Conservation (phyloP, 2,888 invertebrate species). For the Ctenicera cuprea region DNA sequence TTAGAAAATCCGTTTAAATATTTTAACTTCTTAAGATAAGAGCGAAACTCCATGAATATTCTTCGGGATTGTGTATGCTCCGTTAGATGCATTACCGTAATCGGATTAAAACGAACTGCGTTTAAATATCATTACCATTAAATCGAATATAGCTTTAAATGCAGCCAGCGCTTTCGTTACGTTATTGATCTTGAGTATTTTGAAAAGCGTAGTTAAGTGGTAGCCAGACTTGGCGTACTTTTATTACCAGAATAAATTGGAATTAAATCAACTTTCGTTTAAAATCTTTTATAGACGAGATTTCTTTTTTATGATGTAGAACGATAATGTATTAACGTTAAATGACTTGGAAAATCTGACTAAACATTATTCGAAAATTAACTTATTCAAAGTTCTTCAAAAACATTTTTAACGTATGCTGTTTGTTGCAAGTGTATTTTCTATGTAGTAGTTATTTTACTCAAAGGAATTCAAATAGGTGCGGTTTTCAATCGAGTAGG, state of each 20-base stretch:
- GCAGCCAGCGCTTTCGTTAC: constrained; percentile 7
- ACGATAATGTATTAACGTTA: too few relatives aligned
- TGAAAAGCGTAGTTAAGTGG: constrained; percentile 21
- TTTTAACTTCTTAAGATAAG: not conserved
- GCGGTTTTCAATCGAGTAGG: too few relatives aligned
- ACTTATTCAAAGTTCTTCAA: too few relatives aligned
- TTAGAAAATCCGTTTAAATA: not conserved
- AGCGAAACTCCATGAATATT: constrained; percentile 1
- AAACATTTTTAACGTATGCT: too few relatives aligned
- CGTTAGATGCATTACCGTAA: constrained; percentile 42
- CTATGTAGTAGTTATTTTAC: too few relatives aligned
- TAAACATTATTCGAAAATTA: too few relatives aligned
- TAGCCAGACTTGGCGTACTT: constrained; percentile 1
- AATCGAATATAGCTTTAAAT: constrained; percentile 22
- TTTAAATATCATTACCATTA: constrained; percentile 25
- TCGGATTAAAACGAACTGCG: constrained; percentile 33
- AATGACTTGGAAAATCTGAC: too few relatives aligned
- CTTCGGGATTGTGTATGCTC: constrained; percentile 23
- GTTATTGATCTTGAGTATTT: constrained; percentile 31
- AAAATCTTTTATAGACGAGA: not conserved
- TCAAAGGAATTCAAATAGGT: too few relatives aligned
- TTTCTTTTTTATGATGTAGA: too few relatives aligned
- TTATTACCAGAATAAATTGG: constrained; percentile 9
- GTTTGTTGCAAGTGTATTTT: too few relatives aligned
- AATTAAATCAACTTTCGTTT: constrained; percentile 1